Base-by-base conservation (phyloP, 2,113 vertebrate genomes). In the Labrus mixtus region DNA sequence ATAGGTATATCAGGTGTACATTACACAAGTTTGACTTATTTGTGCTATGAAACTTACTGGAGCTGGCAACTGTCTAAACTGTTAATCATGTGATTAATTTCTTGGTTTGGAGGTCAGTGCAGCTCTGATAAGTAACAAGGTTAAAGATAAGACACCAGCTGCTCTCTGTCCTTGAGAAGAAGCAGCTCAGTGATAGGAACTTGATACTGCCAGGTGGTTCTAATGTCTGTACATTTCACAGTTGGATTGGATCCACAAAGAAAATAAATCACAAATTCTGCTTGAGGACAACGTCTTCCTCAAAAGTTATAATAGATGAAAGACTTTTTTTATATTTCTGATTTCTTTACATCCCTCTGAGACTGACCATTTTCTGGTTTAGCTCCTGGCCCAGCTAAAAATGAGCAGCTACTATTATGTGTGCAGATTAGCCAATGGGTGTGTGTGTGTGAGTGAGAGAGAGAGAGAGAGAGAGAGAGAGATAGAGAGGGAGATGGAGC, bases 131-230 rank as follows among this genome's bases (percentile, higher is more conserved):
- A 68, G 55, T 72, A 50, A 84, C 79, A 81, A 73, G 69, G 78
- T 88, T 60, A 88, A 41, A 77, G 81, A 87, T 91, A 83, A 86
- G 78, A 81, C 20, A n/a, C 41, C 66, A 80, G 81, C 83, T 87
- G 81, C 45, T 70, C 65, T 79, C 66, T 75, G 77, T 79, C 73
- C 67, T 80, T 80, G 46, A 62, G 61, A 56, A 60, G 65, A 66
- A 73, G 45, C 22, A 50, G 20, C 43, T 64, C 56, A 23, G 59
- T 23, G 64, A 70, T 65, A 78, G 59, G 54, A 79, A 62, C 10
- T 66, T 11, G 60, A 61, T 48, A 6, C 19, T 17, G 36, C 72
- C 29, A 61, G 33, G 59, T 53, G 41, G 6, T 15, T 7, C 67
- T 25, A n/a, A n/a, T n/a, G 37, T 57, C 57, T 65, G 59, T 36